Base-by-base conservation (phyloP, 2,888 invertebrate species). In the Drosophila pullipes region DNA sequence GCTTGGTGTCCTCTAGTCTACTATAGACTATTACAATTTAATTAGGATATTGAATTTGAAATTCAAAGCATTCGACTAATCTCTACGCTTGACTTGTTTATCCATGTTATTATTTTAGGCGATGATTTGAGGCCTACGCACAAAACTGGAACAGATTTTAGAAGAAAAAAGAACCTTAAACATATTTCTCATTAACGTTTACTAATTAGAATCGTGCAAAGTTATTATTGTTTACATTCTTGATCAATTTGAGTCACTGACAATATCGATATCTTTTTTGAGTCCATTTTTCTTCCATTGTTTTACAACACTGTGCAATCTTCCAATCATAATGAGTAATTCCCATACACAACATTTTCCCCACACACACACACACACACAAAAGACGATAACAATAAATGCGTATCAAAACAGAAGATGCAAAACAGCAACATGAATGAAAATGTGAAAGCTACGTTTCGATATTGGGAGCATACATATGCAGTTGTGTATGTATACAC, bases 41-140 rank as follows among this genome's bases (percentile, higher is more conserved):
- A 79, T 83, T 72, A 88, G 66, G 73, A 72, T 82, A 76, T 86
- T 88, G 86, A 91, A 90, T 91, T 91, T 91, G 58, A 69, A 89
- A 91, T 90, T 91, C 91, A 87, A 91, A 78, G 77, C 65, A 79
- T 81, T 87, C 78, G 57, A 68, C 82, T 81, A 85, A 75, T 83
- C 69, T 74, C 62, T 81, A 71, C 60, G 65, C 63, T 78, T 76
- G 65, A 68, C 77, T 78, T 68, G 69, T 53, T 80, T 69, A 76
- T 84, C 87, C 87, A 89, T 90, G 59, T 69, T 82, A 69, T 37
- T 44, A 49, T 64, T 35, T 62, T 74, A 58, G 53, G 79, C 49
- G 68, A 41, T 39, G 52, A 66, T 58, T 58, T 53, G 22, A 64
- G 39, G n/a, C 60, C 64, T 59, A 47, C 61, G 57, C 66, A 64